Evolutionary conservation across 2,888 invertebrate species (phyloP).

Genomic region (Tenthredo notha): DNA sequence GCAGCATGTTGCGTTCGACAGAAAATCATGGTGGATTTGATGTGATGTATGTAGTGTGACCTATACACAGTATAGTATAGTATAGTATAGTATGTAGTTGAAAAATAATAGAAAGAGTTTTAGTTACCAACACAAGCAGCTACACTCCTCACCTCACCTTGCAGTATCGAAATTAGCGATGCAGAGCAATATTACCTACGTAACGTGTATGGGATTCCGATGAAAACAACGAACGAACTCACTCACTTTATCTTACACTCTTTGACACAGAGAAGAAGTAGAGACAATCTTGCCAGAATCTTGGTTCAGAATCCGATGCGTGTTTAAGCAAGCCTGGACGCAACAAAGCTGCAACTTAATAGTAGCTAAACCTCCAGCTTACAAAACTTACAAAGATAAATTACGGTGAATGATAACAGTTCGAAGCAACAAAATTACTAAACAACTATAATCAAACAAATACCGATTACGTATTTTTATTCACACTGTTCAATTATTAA

Average conservation of each 20-base stretch:
- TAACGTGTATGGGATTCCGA: slow-evolving; percentile 57
- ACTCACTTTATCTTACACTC: slow-evolving; percentile 53
- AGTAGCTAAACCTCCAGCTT: slow-evolving; percentile 47
- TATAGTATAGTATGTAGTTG: neutral
- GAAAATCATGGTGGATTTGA: neutral
- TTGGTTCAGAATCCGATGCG: slow-evolving; percentile 64
- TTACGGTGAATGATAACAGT: neutral
- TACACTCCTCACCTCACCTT: slow-evolving; percentile 61
- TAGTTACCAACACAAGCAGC: slow-evolving; percentile 52
- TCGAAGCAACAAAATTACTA: neutral
- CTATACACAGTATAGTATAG: neutral
- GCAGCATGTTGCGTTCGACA: neutral
- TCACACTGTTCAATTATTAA: neutral
- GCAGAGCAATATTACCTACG: slow-evolving; percentile 59
- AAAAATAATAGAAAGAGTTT: slow-evolving; percentile 34
- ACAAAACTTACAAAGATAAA: neutral
- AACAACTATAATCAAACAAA: neutral
- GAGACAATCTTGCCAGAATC: slow-evolving; percentile 59
- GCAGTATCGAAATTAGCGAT: slow-evolving; percentile 44
- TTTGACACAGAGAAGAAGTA: slow-evolving; percentile 28
- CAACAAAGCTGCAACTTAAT: slow-evolving; percentile 68
- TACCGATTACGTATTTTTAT: neutral
- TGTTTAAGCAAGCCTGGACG: slow-evolving; percentile 64
- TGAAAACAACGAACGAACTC: slow-evolving; percentile 54
- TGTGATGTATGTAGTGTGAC: slow-evolving; percentile 6